These are phyloP conservation scores for Pimephales promelas DNA, from an alignment of 2,113 vertebrate genomes.

Conservation along the genomic window DNA sequence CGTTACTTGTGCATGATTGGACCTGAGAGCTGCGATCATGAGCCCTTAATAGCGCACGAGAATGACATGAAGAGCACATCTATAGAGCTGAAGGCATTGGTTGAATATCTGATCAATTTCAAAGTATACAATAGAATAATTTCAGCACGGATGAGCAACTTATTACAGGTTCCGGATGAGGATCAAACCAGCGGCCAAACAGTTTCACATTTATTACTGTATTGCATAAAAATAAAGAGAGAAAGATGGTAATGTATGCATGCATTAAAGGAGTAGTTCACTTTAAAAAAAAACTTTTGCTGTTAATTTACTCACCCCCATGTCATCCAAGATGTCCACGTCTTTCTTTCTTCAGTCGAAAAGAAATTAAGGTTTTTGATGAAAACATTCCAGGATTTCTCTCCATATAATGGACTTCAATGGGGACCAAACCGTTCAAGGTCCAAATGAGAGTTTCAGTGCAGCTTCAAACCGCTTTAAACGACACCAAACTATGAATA, in stretches of 20 bases:
- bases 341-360: too few species aligned
- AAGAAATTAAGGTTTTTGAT: too few species aligned
- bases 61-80: background rate
- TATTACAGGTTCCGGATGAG: background rate
- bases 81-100: background rate
- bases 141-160: background rate
- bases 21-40: background rate
- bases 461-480: too few species aligned
- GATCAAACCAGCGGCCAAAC: background rate
- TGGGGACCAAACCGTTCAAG: too few species aligned
- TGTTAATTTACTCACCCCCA: too few species aligned
- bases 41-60: background rate
- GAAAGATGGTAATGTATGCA: background rate
- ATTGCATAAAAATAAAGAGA: background rate
- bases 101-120: slow-evolving; percentile 7
- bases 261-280: too few species aligned
- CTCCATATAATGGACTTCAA: too few species aligned
- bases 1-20: slow-evolving; percentile 24
- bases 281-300: too few species aligned
- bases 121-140: background rate
- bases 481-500: too few species aligned
- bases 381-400: too few species aligned
- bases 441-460: too few species aligned
- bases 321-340: too few species aligned
- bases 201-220: background rate